phyloP scores from a whole-genome alignment of 2,113 vertebrate species.

The Macaca mulatta region DNA sequence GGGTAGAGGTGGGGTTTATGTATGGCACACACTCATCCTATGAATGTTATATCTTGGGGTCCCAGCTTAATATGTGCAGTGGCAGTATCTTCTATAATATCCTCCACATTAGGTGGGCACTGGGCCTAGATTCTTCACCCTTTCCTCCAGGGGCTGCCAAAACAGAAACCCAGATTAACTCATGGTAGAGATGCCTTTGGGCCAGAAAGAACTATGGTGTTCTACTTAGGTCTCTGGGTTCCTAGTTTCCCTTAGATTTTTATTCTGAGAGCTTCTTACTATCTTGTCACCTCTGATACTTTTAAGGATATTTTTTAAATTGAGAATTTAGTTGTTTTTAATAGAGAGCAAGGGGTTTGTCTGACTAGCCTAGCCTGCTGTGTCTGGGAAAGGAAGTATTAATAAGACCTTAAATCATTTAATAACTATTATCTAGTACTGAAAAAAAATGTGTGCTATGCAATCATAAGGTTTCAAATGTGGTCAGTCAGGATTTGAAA shows the following conservation, averaged over 20 bases:
- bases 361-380: background rate
- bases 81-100: background rate
- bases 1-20: background rate
- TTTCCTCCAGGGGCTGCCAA: background rate
- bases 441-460: background rate
- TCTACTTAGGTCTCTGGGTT: background rate
- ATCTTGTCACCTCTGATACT: background rate
- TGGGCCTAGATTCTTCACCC: background rate
- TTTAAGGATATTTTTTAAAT: background rate
- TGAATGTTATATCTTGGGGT: background rate
- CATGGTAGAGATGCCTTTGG: accelerated
- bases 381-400: slow-evolving; percentile 14
- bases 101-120: background rate
- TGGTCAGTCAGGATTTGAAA: background rate
- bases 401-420: background rate
- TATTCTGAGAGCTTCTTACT: background rate
- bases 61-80: background rate
- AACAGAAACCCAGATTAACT: background rate
- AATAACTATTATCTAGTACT: background rate
- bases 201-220: background rate
- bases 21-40: background rate
- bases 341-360: background rate
- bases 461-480: background rate
- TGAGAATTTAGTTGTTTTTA: background rate
- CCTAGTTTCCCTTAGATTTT: background rate